Evolutionary conservation across 2,888 invertebrate genomes (phyloP), one percentile per base, ranked within the genome.

Genomic region (Cerastis leucographa): DNA sequence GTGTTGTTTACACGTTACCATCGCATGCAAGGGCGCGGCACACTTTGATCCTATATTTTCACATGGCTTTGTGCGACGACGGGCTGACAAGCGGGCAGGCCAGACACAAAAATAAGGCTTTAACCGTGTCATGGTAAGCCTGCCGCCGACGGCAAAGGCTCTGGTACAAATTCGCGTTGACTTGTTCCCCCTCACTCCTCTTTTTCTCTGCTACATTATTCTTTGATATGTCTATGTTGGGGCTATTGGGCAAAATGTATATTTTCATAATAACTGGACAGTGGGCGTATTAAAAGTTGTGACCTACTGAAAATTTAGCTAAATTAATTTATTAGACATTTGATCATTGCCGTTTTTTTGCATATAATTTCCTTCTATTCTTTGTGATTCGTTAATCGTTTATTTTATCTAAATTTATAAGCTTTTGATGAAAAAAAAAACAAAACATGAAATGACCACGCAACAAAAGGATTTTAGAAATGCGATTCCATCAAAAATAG

Each of bases 91-190:
- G 95, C 96, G 95, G 93, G 93, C 94, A 93, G 94, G 95, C 94
- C 95, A 94, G 94, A 96, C 95, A 94, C 96, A 96, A 96, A 96
- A 96, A 96, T 96, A 96, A 96, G 95, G 96, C 96, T 96, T 96
- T 96, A 94, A 95, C 95, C 95, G 92, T 96, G 96, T 96, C 96
- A 96, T 92, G 92, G 95, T 96, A 96, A 96, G 96, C 96, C 96
- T 96, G 96, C 94, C 92, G 94, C 91, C 95, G 96, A 96, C 96
- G 95, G 95, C 96, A 96, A 96, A 96, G 96, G 95, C 95, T 94
- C 92, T 93, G 93, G 91, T 94, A 95, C 96, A 94, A 96, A 96
- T 95, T 95, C 95, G 90, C 92, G 94, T 95, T 95, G 95, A 95
- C 95, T 95, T 94, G 92, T 92, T 92, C 90, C 92, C 91, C 89